These are phyloP conservation scores for Sphaeramia orbicularis DNA, from an alignment of 2,797 vertebrate genomes.

Conservation along the genomic window DNA sequence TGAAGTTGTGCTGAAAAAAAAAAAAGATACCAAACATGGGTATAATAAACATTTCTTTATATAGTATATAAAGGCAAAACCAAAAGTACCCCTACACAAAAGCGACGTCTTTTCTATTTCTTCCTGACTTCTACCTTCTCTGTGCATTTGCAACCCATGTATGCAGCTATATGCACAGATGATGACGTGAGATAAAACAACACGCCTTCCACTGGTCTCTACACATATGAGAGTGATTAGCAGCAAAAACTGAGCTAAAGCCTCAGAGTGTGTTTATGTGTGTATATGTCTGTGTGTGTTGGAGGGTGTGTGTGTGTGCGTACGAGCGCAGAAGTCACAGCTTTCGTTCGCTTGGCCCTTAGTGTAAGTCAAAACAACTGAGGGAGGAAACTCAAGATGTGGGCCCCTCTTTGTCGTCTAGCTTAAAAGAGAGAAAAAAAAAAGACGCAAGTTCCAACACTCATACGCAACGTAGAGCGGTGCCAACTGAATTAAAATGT, in stretches of 20 bases:
- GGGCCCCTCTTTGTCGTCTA: slow-evolving; percentile 61
- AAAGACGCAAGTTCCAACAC: slow-evolving; percentile 28
- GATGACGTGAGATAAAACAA: slow-evolving; percentile 70
- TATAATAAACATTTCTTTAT: too few relatives aligned
- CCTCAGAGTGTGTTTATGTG: slow-evolving; percentile 16
- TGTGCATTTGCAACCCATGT: slow-evolving; percentile 60
- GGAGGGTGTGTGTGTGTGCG: slow-evolving; percentile 27
- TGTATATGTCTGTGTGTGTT: slow-evolving; percentile 27
- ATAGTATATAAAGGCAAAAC: too few relatives aligned
- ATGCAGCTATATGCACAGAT: slow-evolving; percentile 38
- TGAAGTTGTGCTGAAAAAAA: too few relatives aligned
- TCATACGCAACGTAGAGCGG: slow-evolving; percentile 21
- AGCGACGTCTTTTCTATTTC: slow-evolving; percentile 28
- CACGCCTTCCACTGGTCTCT: slow-evolving; percentile 55
- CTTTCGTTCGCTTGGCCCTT: slow-evolving; percentile 52
- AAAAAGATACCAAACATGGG: too few relatives aligned
- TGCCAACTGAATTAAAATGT: slow-evolving; percentile 38
- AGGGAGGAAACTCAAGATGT: slow-evolving; percentile 59
- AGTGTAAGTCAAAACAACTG: slow-evolving; percentile 60
- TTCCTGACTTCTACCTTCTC: slow-evolving; percentile 31
- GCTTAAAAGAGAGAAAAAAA: slow-evolving; percentile 20
- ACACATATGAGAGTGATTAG: slow-evolving; percentile 79
- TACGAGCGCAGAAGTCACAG: slow-evolving; percentile 33
- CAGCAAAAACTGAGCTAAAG: slow-evolving; percentile 51
- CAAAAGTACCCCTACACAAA: too few relatives aligned